Base-by-base conservation (phyloP, 64 coral and sea anemone genomes). In the Anthopleura sola region DNA sequence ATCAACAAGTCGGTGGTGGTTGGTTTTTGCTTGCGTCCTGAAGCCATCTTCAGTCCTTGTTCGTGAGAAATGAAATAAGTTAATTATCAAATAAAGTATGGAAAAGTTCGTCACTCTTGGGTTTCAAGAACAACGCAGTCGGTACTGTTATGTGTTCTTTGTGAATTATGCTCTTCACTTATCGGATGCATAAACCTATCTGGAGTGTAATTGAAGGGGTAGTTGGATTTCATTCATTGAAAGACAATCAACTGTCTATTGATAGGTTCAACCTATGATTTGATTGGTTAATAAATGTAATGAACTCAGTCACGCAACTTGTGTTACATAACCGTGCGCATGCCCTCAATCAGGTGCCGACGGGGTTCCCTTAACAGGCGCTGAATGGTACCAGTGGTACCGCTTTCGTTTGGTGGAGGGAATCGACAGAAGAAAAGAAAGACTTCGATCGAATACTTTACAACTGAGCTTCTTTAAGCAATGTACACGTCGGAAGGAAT, bases 1-100 rank as follows among this genome's bases (percentile, higher is more conserved):
- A 79, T 79, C 18, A 79, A 19, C 6, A 79, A 79, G 39, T 79
- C 19, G 18, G 47, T 79, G 36, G 13, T 1, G 16, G 1, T 6
- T 48, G 37, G 76, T 20, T 79, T 79, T 48, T 79, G 76, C 19
- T 79, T 79, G 76, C 39, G 76, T 48, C 76, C 76, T 71, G 66
- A 71, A 71, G 66, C 66, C 66, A 71, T 71, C 26, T 71, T 28
- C 66, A 71, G 26, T 71, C 66, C 66, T 71, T 71, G 66, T 71
- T 71, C 10, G 60, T 9, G 60, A 66, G 60, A 66, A 71, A 71
- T 31, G 10, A 34, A 71, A 71, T 71, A 71, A 71, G 15, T 71
- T 71, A 68, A 34, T 71, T 71, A 71, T 68, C 62, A 34, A 71
- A 71, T 71, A 71, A 71, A 71, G 66, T 71, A 32, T 36, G 34